Percentiles rank a stretch among this genome's conserved stretches.
Conservation (phyloP, 2,797 vertebrate species). For the Pristis pectinata region DNA sequence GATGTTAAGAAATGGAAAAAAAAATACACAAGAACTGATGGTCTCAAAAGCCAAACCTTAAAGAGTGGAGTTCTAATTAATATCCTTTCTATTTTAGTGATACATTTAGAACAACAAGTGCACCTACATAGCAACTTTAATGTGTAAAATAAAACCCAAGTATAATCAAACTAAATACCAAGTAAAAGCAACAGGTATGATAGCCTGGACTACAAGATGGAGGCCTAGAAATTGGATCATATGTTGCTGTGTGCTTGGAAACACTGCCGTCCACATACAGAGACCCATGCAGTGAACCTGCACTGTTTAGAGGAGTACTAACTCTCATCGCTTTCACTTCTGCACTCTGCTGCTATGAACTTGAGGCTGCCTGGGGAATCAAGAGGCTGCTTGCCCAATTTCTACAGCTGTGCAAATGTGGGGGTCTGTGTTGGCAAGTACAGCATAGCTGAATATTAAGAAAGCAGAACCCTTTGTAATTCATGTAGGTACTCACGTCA, state of each 20-base stretch:
- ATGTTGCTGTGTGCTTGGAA: too few species aligned
- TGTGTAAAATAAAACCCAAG: background rate
- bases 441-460: background rate
- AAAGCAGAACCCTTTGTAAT: background rate
- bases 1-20: background rate
- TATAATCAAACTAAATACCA: background rate
- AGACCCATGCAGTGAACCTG: too few species aligned
- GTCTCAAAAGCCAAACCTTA: background rate
- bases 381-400: background rate
- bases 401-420: background rate
- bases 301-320: too few species aligned
- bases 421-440: background rate
- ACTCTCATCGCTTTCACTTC: too few species aligned
- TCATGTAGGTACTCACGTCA: background rate
- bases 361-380: background rate
- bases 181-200: background rate
- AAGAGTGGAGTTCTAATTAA: background rate
- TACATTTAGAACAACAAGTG: background rate
- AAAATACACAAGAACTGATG: too few species aligned
- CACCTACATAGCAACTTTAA: background rate
- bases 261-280: too few species aligned
- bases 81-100: background rate
- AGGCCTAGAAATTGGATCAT: too few species aligned
- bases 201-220: background rate
- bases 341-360: too few species aligned